A percentile compares a stretch with the other conserved stretches of the same genome.
These are phyloP conservation scores for Diogma glabrata DNA, from an alignment of 2,888 invertebrate genomes.

Conservation along the genomic window DNA sequence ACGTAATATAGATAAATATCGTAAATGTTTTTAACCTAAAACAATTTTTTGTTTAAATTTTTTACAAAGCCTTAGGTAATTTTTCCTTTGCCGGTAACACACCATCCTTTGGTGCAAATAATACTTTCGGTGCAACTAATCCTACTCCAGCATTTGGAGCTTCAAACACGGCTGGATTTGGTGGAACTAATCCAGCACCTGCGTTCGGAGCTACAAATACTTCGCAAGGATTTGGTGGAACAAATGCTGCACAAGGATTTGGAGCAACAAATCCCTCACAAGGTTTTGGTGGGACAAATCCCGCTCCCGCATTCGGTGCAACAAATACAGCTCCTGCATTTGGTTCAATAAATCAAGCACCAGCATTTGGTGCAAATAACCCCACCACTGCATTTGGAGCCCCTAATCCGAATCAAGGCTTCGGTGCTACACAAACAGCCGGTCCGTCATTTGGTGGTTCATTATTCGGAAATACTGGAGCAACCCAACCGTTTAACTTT, in stretches of 20 bases:
- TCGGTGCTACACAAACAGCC: too few relatives aligned
- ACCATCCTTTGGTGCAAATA: conserved; percentile 18
- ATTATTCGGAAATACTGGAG: conserved; percentile 15
- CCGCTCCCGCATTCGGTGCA: conserved; percentile 23
- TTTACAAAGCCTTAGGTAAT: conserved; percentile 23
- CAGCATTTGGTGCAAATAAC: conserved; percentile 18
- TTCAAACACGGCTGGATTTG: conserved; percentile 24
- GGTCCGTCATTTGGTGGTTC: conserved; percentile 19
- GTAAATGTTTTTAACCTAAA: too few relatives aligned
- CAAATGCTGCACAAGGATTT: conserved; percentile 16
- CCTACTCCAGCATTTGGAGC: conserved; percentile 18
- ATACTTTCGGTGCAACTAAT: conserved; percentile 28
- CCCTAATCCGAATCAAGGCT: conserved; percentile 22
- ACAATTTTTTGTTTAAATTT: background rate
- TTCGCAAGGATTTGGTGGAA: too few relatives aligned
- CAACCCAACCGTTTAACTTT: conserved; percentile 18
- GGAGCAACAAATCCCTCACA: too few relatives aligned
- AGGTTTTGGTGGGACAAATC: too few relatives aligned
- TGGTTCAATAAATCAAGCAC: conserved; percentile 15
- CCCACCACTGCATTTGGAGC: conserved; percentile 24
- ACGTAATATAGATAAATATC: conserved; percentile 37
- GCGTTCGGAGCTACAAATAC: conserved; percentile 18
- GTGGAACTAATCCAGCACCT: conserved; percentile 22
- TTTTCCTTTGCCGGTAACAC: conserved; percentile 20
- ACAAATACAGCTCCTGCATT: conserved; percentile 24